Base-by-base conservation (phyloP, 2,113 vertebrate genomes). In the Ictidomys tridecemlineatus region DNA sequence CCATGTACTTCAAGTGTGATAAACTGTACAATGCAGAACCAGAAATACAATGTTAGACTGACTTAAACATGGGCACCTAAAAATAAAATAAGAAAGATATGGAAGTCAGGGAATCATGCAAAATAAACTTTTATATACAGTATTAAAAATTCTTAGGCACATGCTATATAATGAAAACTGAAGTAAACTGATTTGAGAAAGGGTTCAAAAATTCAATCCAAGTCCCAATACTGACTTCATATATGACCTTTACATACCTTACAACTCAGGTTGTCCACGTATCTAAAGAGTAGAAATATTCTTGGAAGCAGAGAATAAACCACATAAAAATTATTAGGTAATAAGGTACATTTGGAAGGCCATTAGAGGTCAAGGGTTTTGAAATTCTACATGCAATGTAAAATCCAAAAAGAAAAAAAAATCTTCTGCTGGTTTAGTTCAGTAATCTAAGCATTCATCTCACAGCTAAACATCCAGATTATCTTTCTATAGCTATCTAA, bases 391-490 rank as follows among this genome's bases (percentile, higher is more conserved):
- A 73, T 93, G 65, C 63, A 51, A 76, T 61, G 85, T 32, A 79
- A 84, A 96, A 94, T 91, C 26, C 76, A 90, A 70, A 83, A 53
- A 45, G 48, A 70, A 92, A 86, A 24, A 67, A 91, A 72, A 16
- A 37, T 85, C 18, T 65, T 93, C 63, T 86, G 48, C n/a, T 93
- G 56, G 20, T n/a, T 56, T 91, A 92, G 37, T 70, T 87, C 14
- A 77, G 42, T 70, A 83, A 95, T 91, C 78, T 63, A 91, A 88
- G 20, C 76, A 92, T 96, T 92, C 76, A 85, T 77, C 85, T 67
- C 61, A 28, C 39, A 90, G 11, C 45, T 87, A 96, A 92, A 96
- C 90, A 92, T 70, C 10, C 72, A 95, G 84, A 88, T 94, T 84
- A 67, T 80, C 76, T 92, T 94, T 93, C 67, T 85, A 39, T 18